phyloP scores from a whole-genome alignment of 1,140 invertebrate genomes.

The Amphibalanus amphitrite region DNA sequence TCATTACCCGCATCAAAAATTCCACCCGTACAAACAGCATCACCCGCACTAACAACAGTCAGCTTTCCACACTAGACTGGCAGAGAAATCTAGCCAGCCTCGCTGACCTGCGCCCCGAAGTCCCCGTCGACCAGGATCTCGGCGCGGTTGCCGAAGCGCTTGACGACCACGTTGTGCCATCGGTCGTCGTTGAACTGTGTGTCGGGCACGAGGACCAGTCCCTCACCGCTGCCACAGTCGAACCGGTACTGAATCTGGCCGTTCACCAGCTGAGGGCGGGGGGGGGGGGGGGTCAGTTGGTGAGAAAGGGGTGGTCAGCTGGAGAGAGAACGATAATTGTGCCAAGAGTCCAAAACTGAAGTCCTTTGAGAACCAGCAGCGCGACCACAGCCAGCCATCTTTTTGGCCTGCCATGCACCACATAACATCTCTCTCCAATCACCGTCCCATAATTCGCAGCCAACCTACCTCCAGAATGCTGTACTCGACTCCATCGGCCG shows the following conservation, averaged over 20 bases:
- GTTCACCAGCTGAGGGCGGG: constrained; percentile 34
- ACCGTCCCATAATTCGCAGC: constrained; percentile 50
- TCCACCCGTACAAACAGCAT: neutral
- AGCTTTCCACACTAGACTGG: neutral
- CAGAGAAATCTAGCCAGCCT: neutral
- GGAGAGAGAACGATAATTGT: too few relatives aligned
- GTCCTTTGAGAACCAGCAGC: too few relatives aligned
- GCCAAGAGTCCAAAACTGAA: too few relatives aligned
- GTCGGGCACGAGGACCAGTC: constrained; percentile 52
- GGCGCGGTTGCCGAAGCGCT: constrained; percentile 56
- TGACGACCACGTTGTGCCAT: constrained; percentile 73
- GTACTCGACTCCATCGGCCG: constrained; percentile 69
- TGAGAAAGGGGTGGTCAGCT: too few relatives aligned
- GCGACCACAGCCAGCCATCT: too few relatives aligned
- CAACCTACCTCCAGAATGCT: constrained; percentile 58
- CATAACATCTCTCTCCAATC: too few relatives aligned
- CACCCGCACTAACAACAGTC: neutral
- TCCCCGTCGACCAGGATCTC: constrained; percentile 58
- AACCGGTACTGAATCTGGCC: constrained; percentile 73
- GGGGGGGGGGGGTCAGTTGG: too few relatives aligned
- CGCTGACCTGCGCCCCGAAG: constrained; percentile 40
- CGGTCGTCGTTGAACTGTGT: constrained; percentile 61
- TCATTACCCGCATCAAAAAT: too few relatives aligned
- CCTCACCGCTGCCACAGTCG: constrained; percentile 80
- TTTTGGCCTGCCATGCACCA: too few relatives aligned